A percentile compares a stretch with the other conserved stretches of the same genome.
Evolutionary conservation across 1,140 invertebrate species (phyloP).

Genomic region (Musca vetustissima): DNA sequence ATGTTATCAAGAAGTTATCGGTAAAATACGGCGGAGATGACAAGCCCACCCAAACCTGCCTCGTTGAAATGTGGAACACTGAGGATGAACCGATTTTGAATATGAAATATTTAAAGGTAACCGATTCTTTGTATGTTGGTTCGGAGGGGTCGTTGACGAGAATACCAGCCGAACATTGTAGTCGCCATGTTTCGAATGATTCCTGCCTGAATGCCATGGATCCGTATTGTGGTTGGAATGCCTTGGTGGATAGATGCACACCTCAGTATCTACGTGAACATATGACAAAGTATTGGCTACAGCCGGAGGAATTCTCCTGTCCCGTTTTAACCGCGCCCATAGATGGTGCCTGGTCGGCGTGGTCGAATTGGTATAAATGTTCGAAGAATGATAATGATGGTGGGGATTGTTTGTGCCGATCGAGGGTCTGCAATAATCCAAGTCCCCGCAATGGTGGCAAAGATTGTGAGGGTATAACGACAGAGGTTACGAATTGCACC

Average conservation of each 20-base stretch:
- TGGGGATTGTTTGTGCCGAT: conserved; percentile 73
- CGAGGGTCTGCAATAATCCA: conserved; percentile 79
- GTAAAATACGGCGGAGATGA: conserved; percentile 65
- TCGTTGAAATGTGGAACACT: conserved; percentile 83
- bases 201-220: conserved; percentile 84
- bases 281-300: conserved; percentile 69
- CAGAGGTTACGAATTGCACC: conserved; percentile 75
- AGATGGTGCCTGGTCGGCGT: conserved; percentile 75
- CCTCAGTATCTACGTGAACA: conserved; percentile 67
- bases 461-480: conserved; percentile 62
- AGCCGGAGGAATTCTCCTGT: conserved; percentile 66
- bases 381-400: conserved; percentile 56
- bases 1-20: conserved; percentile 79
- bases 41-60: conserved; percentile 73
- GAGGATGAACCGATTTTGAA: conserved; percentile 59
- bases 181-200: conserved; percentile 66
- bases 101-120: conserved; percentile 79
- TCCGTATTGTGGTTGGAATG: conserved; percentile 94
- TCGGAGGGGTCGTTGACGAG: conserved; percentile 70
- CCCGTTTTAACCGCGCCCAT: conserved; percentile 66
- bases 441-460: conserved; percentile 76
- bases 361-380: conserved; percentile 71
- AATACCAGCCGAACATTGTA: conserved; percentile 76
- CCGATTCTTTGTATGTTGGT: conserved; percentile 81
- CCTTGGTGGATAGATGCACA: conserved; percentile 69